phyloP scores from a whole-genome alignment of 53 echinoderm and acorn worm species.

The Antedon mediterranea region DNA sequence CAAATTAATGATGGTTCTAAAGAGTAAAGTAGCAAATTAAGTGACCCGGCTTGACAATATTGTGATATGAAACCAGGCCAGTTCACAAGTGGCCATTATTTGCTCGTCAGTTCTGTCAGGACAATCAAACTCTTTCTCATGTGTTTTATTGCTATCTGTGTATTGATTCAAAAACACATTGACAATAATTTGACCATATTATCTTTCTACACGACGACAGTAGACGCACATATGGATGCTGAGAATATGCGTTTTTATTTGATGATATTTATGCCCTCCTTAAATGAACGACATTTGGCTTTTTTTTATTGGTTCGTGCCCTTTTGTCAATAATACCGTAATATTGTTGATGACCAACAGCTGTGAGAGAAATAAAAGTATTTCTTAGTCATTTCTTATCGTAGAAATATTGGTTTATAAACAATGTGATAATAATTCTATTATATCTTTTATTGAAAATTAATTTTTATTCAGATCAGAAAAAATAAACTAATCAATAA shows the following conservation, averaged over 20 bases:
- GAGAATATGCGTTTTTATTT: neutral
- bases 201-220: neutral
- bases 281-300: neutral
- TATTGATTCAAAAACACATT: neutral
- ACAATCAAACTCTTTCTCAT: neutral
- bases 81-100: conserved; percentile 1
- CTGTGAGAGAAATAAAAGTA: too few species aligned
- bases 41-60: neutral
- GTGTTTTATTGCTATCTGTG: neutral
- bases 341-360: neutral
- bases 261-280: neutral
- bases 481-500: too few species aligned
- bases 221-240: neutral
- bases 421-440: too few species aligned
- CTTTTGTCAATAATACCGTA: neutral
- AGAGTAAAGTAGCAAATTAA: neutral
- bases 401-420: too few species aligned
- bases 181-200: neutral
- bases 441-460: too few species aligned
- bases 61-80: neutral
- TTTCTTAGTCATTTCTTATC: too few species aligned
- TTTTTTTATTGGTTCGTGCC: neutral
- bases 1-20: neutral
- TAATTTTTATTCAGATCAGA: too few species aligned
- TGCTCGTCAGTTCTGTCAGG: neutral